phyloP scores from a whole-genome alignment of 1,140 invertebrate genomes.

The Cyrtorhinus lividipennis region DNA sequence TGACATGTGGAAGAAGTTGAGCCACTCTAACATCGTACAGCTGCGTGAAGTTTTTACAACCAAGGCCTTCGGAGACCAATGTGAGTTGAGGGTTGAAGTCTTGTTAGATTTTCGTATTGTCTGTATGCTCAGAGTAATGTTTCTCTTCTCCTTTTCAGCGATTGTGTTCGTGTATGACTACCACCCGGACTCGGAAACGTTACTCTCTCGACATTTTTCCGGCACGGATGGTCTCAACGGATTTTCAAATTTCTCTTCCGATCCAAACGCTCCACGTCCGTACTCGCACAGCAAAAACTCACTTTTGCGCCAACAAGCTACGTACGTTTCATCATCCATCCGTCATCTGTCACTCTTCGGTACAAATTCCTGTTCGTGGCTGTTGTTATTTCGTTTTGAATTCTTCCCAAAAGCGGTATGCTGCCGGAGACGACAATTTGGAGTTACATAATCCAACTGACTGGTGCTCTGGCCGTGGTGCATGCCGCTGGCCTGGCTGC shows the following conservation, averaged over 20 bases:
- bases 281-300: slow-evolving; percentile 74
- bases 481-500: slow-evolving; percentile 61
- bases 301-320: slow-evolving; percentile 47
- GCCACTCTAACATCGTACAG: slow-evolving; percentile 84
- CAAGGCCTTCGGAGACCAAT: slow-evolving; percentile 89
- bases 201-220: slow-evolving; percentile 74
- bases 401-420: slow-evolving; percentile 46
- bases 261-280: slow-evolving; percentile 63
- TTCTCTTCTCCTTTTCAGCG: slow-evolving; percentile 50
- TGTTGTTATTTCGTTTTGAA: too few species aligned
- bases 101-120: slow-evolving; percentile 10
- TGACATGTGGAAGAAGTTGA: slow-evolving; percentile 85
- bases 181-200: slow-evolving; percentile 75
- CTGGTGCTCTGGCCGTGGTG: slow-evolving; percentile 80
- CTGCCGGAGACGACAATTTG: slow-evolving; percentile 84
- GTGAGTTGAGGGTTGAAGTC: slow-evolving; percentile 51
- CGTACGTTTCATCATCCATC: slow-evolving; percentile 23
- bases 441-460: slow-evolving; percentile 91
- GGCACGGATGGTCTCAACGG: slow-evolving; percentile 48
- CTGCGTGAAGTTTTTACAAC: slow-evolving; percentile 88
- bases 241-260: slow-evolving; percentile 64
- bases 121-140: neutral
- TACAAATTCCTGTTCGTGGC: too few species aligned
- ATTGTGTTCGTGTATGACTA: slow-evolving; percentile 95
- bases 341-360: too few species aligned